These are phyloP conservation scores for Pemphredon lugubris DNA, from an alignment of 2,888 invertebrate species.

Conservation along the genomic window DNA sequence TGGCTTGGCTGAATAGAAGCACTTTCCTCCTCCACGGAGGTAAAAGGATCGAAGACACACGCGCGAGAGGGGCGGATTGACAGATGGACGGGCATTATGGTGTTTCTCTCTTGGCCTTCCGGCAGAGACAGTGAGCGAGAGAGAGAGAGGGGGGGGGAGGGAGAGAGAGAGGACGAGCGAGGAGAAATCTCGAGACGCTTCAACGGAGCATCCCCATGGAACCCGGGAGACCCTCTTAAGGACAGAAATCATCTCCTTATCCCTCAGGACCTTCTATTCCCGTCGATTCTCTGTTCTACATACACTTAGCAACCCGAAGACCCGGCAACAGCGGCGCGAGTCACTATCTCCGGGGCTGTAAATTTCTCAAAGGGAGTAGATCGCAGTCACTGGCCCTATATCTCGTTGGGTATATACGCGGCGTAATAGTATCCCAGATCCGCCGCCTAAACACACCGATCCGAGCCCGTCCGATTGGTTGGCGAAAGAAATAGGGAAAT, in stretches of 20 bases:
- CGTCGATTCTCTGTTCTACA: constrained; percentile 51
- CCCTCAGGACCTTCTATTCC: constrained; percentile 34
- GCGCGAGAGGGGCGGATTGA: constrained; percentile 48
- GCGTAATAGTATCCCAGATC: constrained; percentile 23
- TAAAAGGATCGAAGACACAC: constrained; percentile 52
- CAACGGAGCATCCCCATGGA: constrained; percentile 17
- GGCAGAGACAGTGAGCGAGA: constrained; percentile 7
- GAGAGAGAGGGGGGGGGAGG: constrained; percentile 12
- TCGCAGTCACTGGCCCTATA: constrained; percentile 25
- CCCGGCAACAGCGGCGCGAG: constrained; percentile 28
- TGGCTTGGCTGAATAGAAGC: constrained; percentile 2
- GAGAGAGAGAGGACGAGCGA: constrained; percentile 17
- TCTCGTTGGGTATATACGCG: constrained; percentile 28
- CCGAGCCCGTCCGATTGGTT: background rate
- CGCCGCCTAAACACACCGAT: background rate
- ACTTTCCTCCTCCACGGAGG: constrained; percentile 7
- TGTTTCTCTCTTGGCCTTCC: constrained; percentile 40
- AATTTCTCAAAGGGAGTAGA: constrained; percentile 32
- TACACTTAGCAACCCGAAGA: constrained; percentile 28
- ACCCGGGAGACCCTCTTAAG: constrained; percentile 57
- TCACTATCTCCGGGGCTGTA: constrained; percentile 44
- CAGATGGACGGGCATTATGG: constrained; percentile 57
- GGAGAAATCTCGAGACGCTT: constrained; percentile 27
- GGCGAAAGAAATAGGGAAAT: background rate
- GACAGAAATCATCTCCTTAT: constrained; percentile 65